Evolutionary conservation across 2,113 vertebrate species (phyloP), one percentile per base, ranked within the genome.

Genomic region (Oreochromis aureus): DNA sequence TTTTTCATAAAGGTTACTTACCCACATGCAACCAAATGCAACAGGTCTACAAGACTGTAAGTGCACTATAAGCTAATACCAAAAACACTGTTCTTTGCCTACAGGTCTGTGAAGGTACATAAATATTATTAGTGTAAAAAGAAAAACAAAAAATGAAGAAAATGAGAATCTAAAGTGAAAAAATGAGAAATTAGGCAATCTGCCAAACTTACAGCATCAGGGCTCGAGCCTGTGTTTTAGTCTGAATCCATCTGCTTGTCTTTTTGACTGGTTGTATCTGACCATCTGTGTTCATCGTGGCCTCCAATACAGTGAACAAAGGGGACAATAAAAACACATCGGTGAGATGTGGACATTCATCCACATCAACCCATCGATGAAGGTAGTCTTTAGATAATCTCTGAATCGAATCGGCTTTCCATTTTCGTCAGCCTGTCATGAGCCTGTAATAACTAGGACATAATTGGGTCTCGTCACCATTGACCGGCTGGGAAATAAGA

Each of bases 231-330:
- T 73, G 90, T 59, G 82, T 87, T 83, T 83, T 58, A 15, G 7
- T 54, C 19, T 6, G 56, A 55, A 41, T 90, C 87, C 87, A 92
- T 87, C 85, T 87, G 85, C 89, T 87, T 19, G 59, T 80, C 79
- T 78, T 85, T 66, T 83, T 16, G 61, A 46, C 84, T 12, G 88
- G 58, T 87, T 80, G 55, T 58, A 82, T 85, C 63, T 5, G 24
- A 39, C 55, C 36, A 66, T 86, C 88, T 87, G 80, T 48, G 61
- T 85, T 80, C 66, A 56, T 73, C 10, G 1, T 41, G 16, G 15
- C 36, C 80, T 79, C 69, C 44, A 24, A 48, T 22, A 58, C 66
- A 76, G 79, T 16, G 80, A 89, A 87, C 84, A 88, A 88, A 71
- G 55, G 30, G 56, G 36, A 46, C 41, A 71, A 82, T 53, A 61